phyloP scores from a whole-genome alignment of 2,888 invertebrate genomes.

The Pterobdella sp. region DNA sequence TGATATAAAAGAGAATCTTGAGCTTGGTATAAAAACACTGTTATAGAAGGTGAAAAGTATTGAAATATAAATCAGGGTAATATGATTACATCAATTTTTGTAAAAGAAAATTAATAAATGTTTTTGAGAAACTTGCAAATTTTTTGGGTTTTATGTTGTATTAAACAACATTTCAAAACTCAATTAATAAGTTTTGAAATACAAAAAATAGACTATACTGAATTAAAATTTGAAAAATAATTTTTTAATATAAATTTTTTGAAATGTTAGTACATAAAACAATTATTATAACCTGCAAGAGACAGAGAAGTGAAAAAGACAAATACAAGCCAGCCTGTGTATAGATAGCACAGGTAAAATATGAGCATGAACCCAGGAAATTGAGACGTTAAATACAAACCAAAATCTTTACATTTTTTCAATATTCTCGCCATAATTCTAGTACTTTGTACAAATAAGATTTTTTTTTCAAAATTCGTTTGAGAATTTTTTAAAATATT shows the following conservation, averaged over 20 bases:
- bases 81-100: not conserved
- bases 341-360: not conserved
- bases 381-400: not conserved
- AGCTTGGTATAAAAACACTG: slow-evolving; percentile 62
- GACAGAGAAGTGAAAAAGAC: not conserved
- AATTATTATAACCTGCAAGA: not conserved
- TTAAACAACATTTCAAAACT: too few species aligned
- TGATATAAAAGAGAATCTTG: slow-evolving; percentile 74
- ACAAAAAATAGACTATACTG: not conserved
- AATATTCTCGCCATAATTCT: too few species aligned
- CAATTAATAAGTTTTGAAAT: not conserved
- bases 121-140: too few species aligned
- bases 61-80: not conserved
- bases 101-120: not conserved
- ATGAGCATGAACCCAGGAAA: slow-evolving; percentile 1
- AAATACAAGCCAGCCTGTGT: not conserved
- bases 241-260: not conserved
- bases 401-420: too few species aligned
- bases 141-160: too few species aligned
- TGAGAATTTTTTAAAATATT: too few species aligned
- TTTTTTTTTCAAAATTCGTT: too few species aligned
- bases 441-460: too few species aligned
- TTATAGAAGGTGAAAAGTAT: not conserved
- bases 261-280: not conserved
- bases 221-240: not conserved